A percentile compares a stretch with the other conserved stretches of the same genome.
Conservation (phyloP, 2,888 invertebrate genomes). For the Stenichneumon culpator region DNA sequence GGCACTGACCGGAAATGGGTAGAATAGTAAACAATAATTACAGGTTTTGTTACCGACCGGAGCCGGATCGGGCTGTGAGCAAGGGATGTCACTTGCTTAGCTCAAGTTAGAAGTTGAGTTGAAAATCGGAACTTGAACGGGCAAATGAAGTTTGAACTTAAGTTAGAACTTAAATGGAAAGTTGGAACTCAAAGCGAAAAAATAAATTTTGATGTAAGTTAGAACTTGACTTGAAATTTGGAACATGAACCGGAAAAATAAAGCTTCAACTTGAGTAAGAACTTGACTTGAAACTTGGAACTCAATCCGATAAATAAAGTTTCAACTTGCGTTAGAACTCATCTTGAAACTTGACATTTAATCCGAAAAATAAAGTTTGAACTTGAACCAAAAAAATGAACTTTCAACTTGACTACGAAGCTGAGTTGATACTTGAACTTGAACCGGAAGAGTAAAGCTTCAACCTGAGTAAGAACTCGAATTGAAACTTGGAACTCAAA, state of each 20-base stretch:
- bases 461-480: no score
- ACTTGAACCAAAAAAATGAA: no score
- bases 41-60: background rate
- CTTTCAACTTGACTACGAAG: no score
- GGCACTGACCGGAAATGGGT: background rate
- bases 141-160: background rate
- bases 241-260: no score
- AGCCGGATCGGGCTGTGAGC: no score
- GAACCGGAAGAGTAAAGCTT: no score
- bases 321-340: background rate
- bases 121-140: background rate
- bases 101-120: background rate
- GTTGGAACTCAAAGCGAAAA: background rate
- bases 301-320: no score
- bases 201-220: background rate
- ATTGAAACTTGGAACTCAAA: background rate
- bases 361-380: background rate
- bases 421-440: no score
- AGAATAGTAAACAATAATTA: background rate
- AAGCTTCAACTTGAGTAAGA: no score
- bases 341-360: background rate
- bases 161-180: no score
- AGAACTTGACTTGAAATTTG: background rate
- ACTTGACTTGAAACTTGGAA: no score
- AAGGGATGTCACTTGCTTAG: background rate